Evolutionary conservation across 2,797 vertebrate genomes (phyloP).

Genomic region (Tolypeutes matacus): DNA sequence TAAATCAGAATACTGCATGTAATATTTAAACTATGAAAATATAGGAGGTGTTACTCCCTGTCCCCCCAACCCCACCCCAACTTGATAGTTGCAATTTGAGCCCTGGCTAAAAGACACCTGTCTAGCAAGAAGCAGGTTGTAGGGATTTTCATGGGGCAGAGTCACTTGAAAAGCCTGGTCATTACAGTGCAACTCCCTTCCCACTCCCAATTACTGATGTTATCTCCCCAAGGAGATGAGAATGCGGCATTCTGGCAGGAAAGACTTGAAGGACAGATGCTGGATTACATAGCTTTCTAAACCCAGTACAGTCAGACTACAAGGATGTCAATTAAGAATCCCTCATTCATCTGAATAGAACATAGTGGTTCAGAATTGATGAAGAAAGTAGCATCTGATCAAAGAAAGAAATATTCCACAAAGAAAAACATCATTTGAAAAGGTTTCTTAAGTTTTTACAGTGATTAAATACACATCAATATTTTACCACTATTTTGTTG

Average conservation of each 20-base stretch:
- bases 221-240: constrained; percentile 19
- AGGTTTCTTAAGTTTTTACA: background rate
- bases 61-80: background rate
- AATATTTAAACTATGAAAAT: constrained; percentile 25
- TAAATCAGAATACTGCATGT: background rate
- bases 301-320: background rate
- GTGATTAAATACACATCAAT: background rate
- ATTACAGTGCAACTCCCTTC: constrained; percentile 9
- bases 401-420: background rate
- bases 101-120: background rate
- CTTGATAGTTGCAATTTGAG: background rate
- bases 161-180: background rate
- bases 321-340: constrained; percentile 16
- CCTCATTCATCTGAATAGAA: constrained; percentile 36
- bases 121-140: background rate
- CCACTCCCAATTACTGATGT: background rate
- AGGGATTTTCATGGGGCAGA: background rate
- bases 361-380: background rate
- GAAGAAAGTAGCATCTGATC: background rate
- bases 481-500: background rate
- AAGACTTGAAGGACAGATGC: background rate
- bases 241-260: background rate
- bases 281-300: background rate
- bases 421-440: constrained; percentile 19
- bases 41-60: background rate